Conservation (phyloP, 2,888 invertebrate species). For the Marronus borbonicus region DNA sequence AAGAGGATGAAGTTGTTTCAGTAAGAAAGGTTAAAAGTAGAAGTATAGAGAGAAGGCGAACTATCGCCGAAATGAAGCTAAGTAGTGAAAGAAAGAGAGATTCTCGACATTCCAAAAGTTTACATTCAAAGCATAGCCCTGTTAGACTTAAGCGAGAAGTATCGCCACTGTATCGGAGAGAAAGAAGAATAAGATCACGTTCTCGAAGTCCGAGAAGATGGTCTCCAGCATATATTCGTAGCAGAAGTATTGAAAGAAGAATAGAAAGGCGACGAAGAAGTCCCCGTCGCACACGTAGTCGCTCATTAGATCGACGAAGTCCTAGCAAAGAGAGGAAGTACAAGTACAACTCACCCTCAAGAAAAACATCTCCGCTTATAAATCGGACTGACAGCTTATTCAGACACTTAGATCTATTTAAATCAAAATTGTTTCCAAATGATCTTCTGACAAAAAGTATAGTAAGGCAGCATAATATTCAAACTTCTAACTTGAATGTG, state of each 20-base stretch:
- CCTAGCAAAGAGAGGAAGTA: constrained; percentile 2
- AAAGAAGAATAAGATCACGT: constrained; percentile 28
- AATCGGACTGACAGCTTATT: constrained; percentile 7
- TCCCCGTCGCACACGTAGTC: constrained; percentile 23
- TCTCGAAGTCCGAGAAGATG: constrained; percentile 45
- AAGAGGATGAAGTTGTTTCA: constrained; percentile 45
- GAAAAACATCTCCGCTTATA: constrained; percentile 32
- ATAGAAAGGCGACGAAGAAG: constrained; percentile 32
- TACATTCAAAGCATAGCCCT: background rate
- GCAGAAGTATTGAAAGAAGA: constrained; percentile 45
- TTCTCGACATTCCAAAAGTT: background rate
- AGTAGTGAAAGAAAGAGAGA: constrained; percentile 7
- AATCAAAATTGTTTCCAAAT: constrained; percentile 2
- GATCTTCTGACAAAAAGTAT: constrained; percentile 3
- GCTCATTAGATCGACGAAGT: constrained; percentile 18
- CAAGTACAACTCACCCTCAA: constrained; percentile 10
- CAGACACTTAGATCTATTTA: constrained; percentile 5
- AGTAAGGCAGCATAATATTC: background rate
- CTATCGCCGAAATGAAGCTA: background rate
- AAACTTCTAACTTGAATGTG: constrained; percentile 10
- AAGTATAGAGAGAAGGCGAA: constrained; percentile 5
- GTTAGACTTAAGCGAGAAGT: constrained; percentile 6
- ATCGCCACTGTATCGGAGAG: constrained; percentile 14
- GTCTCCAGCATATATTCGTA: constrained; percentile 24
- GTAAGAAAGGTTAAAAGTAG: constrained; percentile 36